These are phyloP conservation scores for Dromococcyx pavoninus DNA, from an alignment of 2,797 vertebrate genomes.

Conservation along the genomic window DNA sequence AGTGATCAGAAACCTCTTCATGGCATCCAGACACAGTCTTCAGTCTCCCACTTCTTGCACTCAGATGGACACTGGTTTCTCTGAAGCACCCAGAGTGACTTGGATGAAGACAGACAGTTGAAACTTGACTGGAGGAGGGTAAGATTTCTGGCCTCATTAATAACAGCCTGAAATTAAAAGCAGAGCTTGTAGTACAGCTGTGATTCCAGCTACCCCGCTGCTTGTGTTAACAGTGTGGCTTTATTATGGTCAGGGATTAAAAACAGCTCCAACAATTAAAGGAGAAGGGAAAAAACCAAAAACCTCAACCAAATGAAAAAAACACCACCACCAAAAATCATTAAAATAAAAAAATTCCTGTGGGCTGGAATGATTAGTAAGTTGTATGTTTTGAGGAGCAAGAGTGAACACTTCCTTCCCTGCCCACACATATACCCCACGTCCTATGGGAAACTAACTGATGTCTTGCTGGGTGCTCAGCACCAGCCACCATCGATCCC, in stretches of 20 bases:
- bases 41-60: not conserved
- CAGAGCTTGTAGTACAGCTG: conserved; percentile 60
- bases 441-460: not conserved
- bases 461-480: not conserved
- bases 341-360: conserved; percentile 39
- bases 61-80: not conserved
- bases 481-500: not conserved
- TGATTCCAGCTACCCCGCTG: conserved; percentile 43
- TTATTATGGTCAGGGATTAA: conserved; percentile 66
- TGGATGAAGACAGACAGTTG: not conserved
- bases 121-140: not conserved
- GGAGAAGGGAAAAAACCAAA: not conserved
- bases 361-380: conserved; percentile 30
- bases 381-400: not conserved
- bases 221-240: conserved; percentile 65
- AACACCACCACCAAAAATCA: not conserved
- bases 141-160: conserved; percentile 41
- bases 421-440: not conserved
- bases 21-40: not conserved
- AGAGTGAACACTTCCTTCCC: not conserved
- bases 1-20: not conserved
- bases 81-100: not conserved
- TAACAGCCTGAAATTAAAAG: conserved; percentile 63
- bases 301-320: not conserved
- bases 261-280: conserved; percentile 54